Evolutionary conservation across 2,113 vertebrate species (phyloP), one percentile per base, ranked within the genome.

Genomic region (Gila orcuttii): DNA sequence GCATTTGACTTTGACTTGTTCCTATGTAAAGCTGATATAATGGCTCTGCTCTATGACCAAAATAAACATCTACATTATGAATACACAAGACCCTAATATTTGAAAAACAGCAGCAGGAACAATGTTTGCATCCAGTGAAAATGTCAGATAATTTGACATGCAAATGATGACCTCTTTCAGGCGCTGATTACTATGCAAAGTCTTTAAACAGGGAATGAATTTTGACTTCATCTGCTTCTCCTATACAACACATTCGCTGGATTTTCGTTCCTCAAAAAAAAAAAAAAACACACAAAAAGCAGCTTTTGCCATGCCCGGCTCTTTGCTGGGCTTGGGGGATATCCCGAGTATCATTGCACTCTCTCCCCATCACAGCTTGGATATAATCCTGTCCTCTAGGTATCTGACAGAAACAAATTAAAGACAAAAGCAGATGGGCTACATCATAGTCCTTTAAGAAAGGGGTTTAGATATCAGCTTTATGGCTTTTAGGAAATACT

Each of bases 81-180:
- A 86, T 55, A 83, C 62, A 81, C 80, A 71, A 85, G 64, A 45
- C 59, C 55, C 81, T 59, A 83, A 87, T 86, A 85, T 83, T 69
- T 86, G 82, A 86, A 85, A 45, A 71, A 31, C 82, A 88, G 89
- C 89, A 88, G 88, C 89, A 85, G 66, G 36, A 87, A 82, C 79
- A 71, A 79, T 85, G 88, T 86, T 86, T 86, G 73, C 84, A 85
- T 87, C 82, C 82, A 69, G 75, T 60, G 75, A 71, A 90, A 88
- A 89, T 89, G 85, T 89, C 89, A 89, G 87, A 87, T 90, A 82
- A 90, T 89, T 89, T 89, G 88, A 87, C 86, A 90, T 89, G 85
- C 88, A 90, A 89, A 90, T 89, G 78, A 69, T 89, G 89, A 86
- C 86, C 89, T 90, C 88, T 87, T 85, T 84, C 71, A 87, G 74